Evolutionary conservation across 2,113 vertebrate species (phyloP).

Genomic region (Heterochromis multidens): DNA sequence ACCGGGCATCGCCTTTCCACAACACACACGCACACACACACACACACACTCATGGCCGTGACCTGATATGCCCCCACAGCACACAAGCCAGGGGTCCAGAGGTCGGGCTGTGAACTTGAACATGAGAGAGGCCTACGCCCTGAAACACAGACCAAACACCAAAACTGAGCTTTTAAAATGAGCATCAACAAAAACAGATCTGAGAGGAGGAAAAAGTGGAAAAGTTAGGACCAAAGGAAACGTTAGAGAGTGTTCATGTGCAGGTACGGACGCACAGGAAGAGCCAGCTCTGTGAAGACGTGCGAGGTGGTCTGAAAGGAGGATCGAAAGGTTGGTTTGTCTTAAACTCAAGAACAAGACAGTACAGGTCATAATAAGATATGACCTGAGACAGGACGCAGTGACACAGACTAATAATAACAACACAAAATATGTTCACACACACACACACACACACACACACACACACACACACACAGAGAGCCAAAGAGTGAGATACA

Average conservation of each 20-base stretch:
- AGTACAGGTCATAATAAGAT: no score
- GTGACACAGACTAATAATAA: no score
- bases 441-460: no score
- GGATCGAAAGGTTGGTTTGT: background rate
- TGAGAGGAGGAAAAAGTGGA: background rate
- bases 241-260: no score
- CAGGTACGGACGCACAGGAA: background rate
- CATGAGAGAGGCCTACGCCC: background rate
- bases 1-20: slow-evolving; percentile 59
- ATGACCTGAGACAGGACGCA: no score
- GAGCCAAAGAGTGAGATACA: no score
- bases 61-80: slow-evolving; percentile 38
- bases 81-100: slow-evolving; percentile 16
- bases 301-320: background rate
- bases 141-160: background rate
- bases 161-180: background rate
- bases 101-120: slow-evolving; percentile 20
- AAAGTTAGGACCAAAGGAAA: background rate
- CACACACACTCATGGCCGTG: background rate
- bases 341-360: background rate
- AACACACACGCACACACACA: slow-evolving; percentile 2
- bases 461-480: no score
- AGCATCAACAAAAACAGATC: background rate
- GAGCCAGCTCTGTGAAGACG: background rate
- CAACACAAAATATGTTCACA: no score